phyloP scores from a whole-genome alignment of 2,113 vertebrate species.

The Strix aluco region DNA sequence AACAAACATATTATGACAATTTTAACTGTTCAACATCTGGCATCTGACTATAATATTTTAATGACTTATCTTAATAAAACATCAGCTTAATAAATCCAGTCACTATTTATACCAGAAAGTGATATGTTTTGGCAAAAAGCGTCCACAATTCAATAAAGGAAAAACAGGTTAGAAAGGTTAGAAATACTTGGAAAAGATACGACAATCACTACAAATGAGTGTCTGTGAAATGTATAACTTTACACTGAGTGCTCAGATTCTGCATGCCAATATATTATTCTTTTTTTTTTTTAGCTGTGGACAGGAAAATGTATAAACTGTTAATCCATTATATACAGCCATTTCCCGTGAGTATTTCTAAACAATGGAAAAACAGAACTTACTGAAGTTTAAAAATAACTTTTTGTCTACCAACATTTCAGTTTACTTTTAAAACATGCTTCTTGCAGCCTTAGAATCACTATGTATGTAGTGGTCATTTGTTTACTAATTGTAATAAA shows the following conservation, averaged over 20 bases:
- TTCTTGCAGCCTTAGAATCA: neutral
- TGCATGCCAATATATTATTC: neutral
- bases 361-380: conserved; percentile 25
- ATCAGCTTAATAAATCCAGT: neutral
- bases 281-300: neutral
- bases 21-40: neutral
- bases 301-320: conserved; percentile 38
- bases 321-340: neutral
- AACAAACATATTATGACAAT: neutral
- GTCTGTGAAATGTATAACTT: neutral
- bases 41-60: neutral
- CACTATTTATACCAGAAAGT: neutral
- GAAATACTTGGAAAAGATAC: neutral
- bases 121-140: neutral
- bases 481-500: neutral
- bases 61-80: neutral
- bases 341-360: neutral
- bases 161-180: neutral
- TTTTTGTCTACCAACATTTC: neutral
- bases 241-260: neutral
- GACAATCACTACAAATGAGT: neutral
- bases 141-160: neutral
- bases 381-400: conserved; percentile 6
- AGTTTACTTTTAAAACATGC: neutral
- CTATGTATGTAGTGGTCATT: neutral